phyloP scores from a whole-genome alignment of 1,140 invertebrate genomes.

The Ladona fulva region DNA sequence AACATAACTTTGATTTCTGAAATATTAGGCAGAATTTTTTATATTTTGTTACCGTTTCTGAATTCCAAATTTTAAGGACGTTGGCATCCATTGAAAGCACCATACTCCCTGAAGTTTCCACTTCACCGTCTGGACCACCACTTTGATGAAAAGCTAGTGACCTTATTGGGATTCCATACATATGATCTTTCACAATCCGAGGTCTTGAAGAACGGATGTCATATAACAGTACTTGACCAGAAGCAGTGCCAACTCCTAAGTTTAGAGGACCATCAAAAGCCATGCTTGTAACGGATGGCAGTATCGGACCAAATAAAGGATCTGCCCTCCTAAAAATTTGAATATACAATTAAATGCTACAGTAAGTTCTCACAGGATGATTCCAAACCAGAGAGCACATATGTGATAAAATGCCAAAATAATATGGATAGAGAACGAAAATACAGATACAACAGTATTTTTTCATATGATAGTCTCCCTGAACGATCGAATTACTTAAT shows the following conservation, averaged over 20 bases:
- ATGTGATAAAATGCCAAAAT: no score
- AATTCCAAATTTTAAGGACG: conserved; percentile 92
- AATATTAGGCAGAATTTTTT: conserved; percentile 19
- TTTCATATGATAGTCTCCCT: no score
- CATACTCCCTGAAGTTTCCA: conserved; percentile 53
- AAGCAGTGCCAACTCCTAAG: conserved; percentile 84
- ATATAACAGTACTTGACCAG: conserved; percentile 89
- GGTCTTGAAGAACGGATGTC: conserved; percentile 90
- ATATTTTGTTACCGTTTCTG: conserved; percentile 57
- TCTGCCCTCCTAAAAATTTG: neutral
- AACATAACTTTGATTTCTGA: conserved; percentile 16
- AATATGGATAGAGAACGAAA: no score
- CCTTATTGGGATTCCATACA: conserved; percentile 87
- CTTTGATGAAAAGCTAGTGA: conserved; percentile 70
- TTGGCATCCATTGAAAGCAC: conserved; percentile 88
- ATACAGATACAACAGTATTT: no score
- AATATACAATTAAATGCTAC: no score
- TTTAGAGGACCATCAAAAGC: conserved; percentile 73
- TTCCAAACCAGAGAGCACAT: no score
- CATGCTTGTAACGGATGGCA: conserved; percentile 72
- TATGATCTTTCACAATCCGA: conserved; percentile 85
- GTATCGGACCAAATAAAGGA: neutral
- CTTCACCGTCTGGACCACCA: neutral
- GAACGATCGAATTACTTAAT: no score
- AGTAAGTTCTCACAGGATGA: no score